Base-by-base conservation (phyloP, 1,140 invertebrate species). In the Tetragnatha versicolor region DNA sequence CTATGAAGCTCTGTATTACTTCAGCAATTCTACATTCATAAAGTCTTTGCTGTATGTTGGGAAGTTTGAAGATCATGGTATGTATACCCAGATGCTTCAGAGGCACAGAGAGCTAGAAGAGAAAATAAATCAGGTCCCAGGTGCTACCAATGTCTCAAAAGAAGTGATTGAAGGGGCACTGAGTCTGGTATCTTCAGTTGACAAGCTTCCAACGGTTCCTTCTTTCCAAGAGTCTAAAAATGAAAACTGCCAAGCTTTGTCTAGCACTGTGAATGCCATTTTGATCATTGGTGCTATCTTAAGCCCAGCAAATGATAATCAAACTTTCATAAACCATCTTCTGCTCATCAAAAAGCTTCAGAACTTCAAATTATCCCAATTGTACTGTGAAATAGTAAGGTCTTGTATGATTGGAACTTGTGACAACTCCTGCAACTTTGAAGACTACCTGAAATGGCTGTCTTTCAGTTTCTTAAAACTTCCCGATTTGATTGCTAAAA, bases 401-500 rank as follows among this genome's bases (percentile, higher is more conserved):
- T 93, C 94, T 0, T 94, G 93, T 85, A 90, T 97, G 47, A 91
- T 97, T 80, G 94, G 93, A n/a, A 85, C 98, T 1, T 91, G 93
- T 82, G 92, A 94, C 85, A 79, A 81, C 7, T 79, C 69, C 55
- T 82, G 83, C 9, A 91, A 91, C 1, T 91, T 91, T 12, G 91
- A 94, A 17, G 91, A 94, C 83, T 94, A 96, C 82, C 91, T 94
- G 2, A 91, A 95, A 83, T 98, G 95, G 94, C 93, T 93, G 25
- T 94, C 94, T 22, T 97, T 97, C 84, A 94, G 92, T 12, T 97
- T 97, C 85, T 88, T 98, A 0, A 97, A 97, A 88, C 89, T 97
- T 68, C 86, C 86, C 5, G 84, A 85, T 45, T 80, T 87, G 10
- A 79, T 87, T 79, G 51, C 66, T 7, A 83, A 84, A 22, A 82